These are phyloP conservation scores for Augochlora pura DNA, from an alignment of 1,140 invertebrate genomes.

Conservation along the genomic window DNA sequence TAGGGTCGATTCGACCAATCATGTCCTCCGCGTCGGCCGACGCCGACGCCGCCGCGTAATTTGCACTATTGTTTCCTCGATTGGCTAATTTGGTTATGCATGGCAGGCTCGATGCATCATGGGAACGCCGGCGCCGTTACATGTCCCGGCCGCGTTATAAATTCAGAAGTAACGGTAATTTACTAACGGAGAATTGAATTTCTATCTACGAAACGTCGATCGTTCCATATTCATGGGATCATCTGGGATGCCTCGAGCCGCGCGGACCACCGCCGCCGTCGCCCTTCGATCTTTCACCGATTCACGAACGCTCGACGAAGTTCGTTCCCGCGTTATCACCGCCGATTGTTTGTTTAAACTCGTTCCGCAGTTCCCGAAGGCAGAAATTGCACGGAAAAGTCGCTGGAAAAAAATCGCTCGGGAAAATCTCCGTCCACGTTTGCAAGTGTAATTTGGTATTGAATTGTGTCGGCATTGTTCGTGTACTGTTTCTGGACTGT, in stretches of 20 bases:
- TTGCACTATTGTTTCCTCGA: conserved; percentile 67
- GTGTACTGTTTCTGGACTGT: too few relatives aligned
- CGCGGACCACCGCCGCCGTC: background rate
- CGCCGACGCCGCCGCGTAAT: too few relatives aligned
- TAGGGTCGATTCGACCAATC: conserved; percentile 41
- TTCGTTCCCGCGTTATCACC: background rate
- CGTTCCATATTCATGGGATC: background rate
- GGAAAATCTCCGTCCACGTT: too few relatives aligned
- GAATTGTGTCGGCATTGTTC: too few relatives aligned
- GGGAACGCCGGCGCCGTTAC: conserved; percentile 15
- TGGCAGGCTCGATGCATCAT: conserved; percentile 22
- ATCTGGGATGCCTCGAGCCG: background rate
- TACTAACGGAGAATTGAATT: conserved; percentile 1
- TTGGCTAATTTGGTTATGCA: conserved; percentile 48
- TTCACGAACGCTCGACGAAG: background rate
- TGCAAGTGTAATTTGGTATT: too few relatives aligned
- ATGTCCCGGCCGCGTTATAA: background rate
- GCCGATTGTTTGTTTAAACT: background rate
- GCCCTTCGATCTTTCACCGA: too few relatives aligned
- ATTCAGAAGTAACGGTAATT: conserved; percentile 12
- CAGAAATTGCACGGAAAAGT: background rate
- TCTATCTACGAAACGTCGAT: background rate
- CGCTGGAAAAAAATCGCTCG: too few relatives aligned
- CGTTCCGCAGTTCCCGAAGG: background rate
- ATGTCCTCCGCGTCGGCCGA: conserved; percentile 1